phyloP scores from a whole-genome alignment of 2,888 invertebrate genomes.

The Myathropa florea region DNA sequence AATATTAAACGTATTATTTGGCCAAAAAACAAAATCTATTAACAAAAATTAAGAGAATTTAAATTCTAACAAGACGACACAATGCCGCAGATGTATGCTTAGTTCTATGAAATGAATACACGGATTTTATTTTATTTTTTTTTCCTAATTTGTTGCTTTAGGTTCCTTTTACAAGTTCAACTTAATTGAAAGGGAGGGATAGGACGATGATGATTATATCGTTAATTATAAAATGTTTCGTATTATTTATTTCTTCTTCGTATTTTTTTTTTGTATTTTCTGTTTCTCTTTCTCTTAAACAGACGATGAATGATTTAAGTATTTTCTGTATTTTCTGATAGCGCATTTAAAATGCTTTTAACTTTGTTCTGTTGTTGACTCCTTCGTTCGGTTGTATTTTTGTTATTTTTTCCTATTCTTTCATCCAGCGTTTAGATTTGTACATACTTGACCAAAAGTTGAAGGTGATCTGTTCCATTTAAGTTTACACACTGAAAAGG shows the following conservation, averaged over 20 bases:
- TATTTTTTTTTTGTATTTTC: neutral
- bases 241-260: slow-evolving; percentile 31
- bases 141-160: slow-evolving; percentile 32
- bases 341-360: slow-evolving; percentile 69
- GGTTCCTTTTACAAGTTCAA: slow-evolving; percentile 59
- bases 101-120: slow-evolving; percentile 13
- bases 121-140: neutral
- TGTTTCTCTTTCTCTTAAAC: neutral
- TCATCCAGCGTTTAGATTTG: slow-evolving; percentile 1
- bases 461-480: neutral
- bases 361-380: slow-evolving; percentile 9
- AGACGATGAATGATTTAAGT: slow-evolving; percentile 14
- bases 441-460: neutral
- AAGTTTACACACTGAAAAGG: too few relatives aligned
- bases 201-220: neutral
- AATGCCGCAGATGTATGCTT: slow-evolving; percentile 51
- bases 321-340: slow-evolving; percentile 11
- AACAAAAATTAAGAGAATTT: slow-evolving; percentile 15
- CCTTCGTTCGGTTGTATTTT: slow-evolving; percentile 15
- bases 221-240: slow-evolving; percentile 7
- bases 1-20: slow-evolving; percentile 54
- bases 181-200: slow-evolving; percentile 49
- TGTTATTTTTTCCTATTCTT: neutral
- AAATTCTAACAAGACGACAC: slow-evolving; percentile 33
- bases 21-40: slow-evolving; percentile 33